A percentile compares a stretch with the other conserved stretches of the same genome.
These are phyloP conservation scores for Pantherophis alleghaniensis DNA, from an alignment of 2,797 vertebrate genomes.

Conservation along the genomic window DNA sequence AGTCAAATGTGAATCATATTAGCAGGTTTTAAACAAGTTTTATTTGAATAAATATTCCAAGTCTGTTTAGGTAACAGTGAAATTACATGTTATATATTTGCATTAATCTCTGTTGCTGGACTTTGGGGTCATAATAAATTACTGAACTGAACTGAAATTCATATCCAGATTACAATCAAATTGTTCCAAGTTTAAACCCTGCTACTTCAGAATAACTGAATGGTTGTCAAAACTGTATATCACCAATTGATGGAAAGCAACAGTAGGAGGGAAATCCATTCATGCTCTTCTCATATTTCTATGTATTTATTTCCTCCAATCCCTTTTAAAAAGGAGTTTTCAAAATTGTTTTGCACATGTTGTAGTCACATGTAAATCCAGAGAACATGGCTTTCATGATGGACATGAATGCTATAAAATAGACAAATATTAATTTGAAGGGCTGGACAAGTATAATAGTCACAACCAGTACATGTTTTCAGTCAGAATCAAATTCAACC, in stretches of 20 bases:
- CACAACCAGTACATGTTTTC: neutral
- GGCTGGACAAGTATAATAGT: neutral
- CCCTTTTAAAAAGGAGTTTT: neutral
- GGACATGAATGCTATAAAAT: neutral
- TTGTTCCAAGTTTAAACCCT: neutral
- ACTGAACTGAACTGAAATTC: neutral
- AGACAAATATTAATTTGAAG: neutral
- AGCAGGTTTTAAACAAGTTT: neutral
- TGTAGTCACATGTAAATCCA: neutral
- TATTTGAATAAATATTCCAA: neutral
- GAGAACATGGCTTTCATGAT: neutral
- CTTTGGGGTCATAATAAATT: neutral
- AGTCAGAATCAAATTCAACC: neutral
- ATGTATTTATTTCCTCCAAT: neutral
- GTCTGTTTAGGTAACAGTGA: neutral
- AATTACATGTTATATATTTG: neutral
- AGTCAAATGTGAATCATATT: neutral
- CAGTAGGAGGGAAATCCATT: neutral
- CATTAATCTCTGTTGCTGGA: neutral
- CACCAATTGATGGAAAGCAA: neutral
- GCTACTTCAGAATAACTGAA: neutral
- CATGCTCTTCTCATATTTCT: neutral
- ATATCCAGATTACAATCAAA: neutral
- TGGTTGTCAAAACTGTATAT: neutral
- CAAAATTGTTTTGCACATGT: neutral